Percentiles rank a stretch among this genome's conserved stretches.
Evolutionary conservation across 2,797 vertebrate genomes (phyloP).

Genomic region (Gorsachius magnificus): DNA sequence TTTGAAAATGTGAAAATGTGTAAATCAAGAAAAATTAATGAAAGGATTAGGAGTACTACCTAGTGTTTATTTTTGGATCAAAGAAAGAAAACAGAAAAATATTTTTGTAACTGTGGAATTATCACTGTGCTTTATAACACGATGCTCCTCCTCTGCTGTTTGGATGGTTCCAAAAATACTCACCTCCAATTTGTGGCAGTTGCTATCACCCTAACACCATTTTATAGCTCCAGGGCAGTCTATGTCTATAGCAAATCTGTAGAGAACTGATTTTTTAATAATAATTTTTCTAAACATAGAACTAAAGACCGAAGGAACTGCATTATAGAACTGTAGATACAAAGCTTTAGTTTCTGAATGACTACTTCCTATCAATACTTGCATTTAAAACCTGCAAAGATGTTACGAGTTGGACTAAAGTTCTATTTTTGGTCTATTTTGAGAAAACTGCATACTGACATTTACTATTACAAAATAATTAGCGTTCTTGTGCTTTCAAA

Average conservation of each 20-base stretch:
- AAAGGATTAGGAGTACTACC: neutral
- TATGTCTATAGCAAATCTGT: neutral
- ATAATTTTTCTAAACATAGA: neutral
- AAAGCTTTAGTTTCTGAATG: neutral
- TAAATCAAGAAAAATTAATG: neutral
- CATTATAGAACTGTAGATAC: neutral
- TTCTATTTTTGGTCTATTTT: neutral
- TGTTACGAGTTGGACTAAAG: neutral
- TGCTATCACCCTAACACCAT: neutral
- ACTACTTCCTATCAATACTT: neutral
- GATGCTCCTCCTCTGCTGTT: neutral
- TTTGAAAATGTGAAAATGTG: neutral
- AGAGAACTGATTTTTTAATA: neutral
- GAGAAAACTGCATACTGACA: neutral
- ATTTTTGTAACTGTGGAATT: neutral
- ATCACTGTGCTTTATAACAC: neutral
- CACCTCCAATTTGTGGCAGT: neutral
- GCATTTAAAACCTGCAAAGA: neutral
- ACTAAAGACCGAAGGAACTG: neutral
- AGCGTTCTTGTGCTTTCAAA: neutral
- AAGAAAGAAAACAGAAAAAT: neutral
- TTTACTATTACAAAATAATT: neutral
- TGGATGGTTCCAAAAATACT: neutral
- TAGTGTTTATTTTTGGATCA: neutral
- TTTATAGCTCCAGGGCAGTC: slow-evolving; percentile 2